Percentiles rank a stretch among this genome's conserved stretches.
Conservation (phyloP, 2,797 vertebrate species). For the Scolopax bukidnonensis region DNA sequence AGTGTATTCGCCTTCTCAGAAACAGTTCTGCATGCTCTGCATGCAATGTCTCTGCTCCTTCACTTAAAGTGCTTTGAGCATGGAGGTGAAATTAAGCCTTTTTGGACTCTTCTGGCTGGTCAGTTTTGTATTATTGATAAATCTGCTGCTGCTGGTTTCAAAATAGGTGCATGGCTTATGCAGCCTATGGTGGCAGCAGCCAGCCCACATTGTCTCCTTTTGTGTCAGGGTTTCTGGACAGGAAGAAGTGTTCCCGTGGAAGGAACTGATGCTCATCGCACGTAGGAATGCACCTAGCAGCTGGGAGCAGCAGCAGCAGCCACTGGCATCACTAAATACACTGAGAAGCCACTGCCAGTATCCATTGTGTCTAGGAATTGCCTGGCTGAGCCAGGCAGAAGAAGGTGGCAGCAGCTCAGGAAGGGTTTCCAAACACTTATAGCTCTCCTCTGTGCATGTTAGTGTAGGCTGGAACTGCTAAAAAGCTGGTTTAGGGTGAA, state of each 20-base stretch:
- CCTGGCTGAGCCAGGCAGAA: neutral
- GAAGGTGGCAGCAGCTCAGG: neutral
- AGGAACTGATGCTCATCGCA: neutral
- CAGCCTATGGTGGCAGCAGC: neutral
- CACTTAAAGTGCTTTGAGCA: neutral
- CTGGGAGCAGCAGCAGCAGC: neutral
- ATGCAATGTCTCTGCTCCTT: neutral
- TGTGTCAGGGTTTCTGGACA: neutral
- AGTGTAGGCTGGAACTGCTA: neutral
- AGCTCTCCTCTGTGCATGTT: neutral
- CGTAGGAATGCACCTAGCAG: accelerated
- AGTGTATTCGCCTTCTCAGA: slow-evolving; percentile 40
- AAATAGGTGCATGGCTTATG: accelerated
- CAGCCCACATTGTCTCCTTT: neutral
- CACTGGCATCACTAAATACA: neutral
- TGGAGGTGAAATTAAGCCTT: neutral
- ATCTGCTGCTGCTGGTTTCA: neutral
- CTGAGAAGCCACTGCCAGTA: neutral
- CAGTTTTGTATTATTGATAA: neutral
- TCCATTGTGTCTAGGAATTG: neutral
- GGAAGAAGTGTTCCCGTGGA: neutral
- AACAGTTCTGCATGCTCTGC: neutral
- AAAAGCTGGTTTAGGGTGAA: neutral
- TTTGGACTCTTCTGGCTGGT: neutral
- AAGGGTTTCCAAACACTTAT: neutral